Evolutionary conservation across 2,113 vertebrate species (phyloP).

Genomic region (Hippocampus guttulatus): DNA sequence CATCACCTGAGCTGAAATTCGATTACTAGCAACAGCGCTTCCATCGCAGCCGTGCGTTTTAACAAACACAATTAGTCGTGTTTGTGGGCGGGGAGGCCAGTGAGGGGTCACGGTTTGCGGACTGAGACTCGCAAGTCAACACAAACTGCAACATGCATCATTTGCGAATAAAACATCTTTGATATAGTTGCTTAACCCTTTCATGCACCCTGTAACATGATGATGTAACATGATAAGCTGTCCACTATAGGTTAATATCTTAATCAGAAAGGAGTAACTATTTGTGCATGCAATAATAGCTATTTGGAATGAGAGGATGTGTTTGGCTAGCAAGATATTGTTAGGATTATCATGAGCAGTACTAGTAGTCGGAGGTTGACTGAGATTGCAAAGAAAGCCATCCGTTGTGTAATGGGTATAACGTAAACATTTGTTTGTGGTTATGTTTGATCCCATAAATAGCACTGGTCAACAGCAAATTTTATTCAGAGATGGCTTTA

Average conservation of each 20-base stretch:
- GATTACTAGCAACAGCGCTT: neutral
- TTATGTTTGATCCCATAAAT: neutral
- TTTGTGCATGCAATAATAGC: neutral
- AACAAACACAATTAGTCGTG: neutral
- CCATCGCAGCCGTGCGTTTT: neutral
- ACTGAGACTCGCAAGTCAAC: neutral
- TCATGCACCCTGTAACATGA: too few relatives aligned
- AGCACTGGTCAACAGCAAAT: too few relatives aligned
- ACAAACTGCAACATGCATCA: neutral
- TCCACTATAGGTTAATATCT: neutral
- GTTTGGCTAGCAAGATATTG: neutral
- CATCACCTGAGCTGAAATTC: neutral
- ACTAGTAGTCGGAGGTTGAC: neutral
- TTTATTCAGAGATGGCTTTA: too few relatives aligned
- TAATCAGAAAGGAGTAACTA: neutral
- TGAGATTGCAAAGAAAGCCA: neutral
- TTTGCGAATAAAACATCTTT: neutral
- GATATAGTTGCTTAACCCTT: neutral
- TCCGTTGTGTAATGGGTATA: neutral
- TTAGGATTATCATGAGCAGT: too few relatives aligned
- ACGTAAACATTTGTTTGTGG: neutral
- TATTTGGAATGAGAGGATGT: neutral
- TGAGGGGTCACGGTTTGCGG: neutral
- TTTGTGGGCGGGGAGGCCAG: constrained; percentile 1
- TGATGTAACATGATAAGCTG: too few relatives aligned